Conservation (phyloP, 2,888 invertebrate species). For the Crioceris asparagi region DNA sequence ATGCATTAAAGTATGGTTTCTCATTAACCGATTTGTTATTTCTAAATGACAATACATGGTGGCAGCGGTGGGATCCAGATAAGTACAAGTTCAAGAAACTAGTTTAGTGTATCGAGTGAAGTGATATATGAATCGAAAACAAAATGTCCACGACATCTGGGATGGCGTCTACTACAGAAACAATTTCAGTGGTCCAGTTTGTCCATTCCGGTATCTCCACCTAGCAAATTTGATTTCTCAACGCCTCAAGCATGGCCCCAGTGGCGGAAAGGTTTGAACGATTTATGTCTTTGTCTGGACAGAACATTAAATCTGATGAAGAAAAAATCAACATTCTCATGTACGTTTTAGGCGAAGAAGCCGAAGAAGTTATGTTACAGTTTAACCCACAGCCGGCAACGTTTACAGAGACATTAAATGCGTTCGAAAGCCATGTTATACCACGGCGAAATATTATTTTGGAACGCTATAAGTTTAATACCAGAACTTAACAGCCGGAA, state of each 20-base stretch:
- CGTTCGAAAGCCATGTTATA: constrained; percentile 4
- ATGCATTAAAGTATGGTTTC: too few species aligned
- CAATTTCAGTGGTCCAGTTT: too few species aligned
- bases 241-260: constrained; percentile 6
- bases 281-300: constrained; percentile 8
- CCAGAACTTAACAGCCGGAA: constrained; percentile 2
- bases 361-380: constrained; percentile 14
- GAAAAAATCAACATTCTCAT: constrained; percentile 19
- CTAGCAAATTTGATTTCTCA: constrained; percentile 7
- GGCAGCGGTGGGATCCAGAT: too few species aligned
- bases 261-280: constrained; percentile 9
- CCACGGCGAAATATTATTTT: constrained; percentile 6
- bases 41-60: too few species aligned
- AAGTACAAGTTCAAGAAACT: too few species aligned
- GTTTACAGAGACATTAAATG: constrained; percentile 1
- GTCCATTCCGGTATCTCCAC: too few species aligned
- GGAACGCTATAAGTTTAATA: constrained; percentile 8
- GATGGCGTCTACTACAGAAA: too few species aligned
- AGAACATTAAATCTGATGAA: constrained; percentile 9
- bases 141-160: too few species aligned
- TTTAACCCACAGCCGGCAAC: constrained; percentile 1
- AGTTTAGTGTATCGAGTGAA: too few species aligned
- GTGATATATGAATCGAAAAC: too few species aligned
- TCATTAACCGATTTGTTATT: too few species aligned
- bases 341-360: constrained; percentile 18